These are phyloP conservation scores for Cinclus mexicanus DNA, from an alignment of 2,113 vertebrate genomes.

Conservation along the genomic window DNA sequence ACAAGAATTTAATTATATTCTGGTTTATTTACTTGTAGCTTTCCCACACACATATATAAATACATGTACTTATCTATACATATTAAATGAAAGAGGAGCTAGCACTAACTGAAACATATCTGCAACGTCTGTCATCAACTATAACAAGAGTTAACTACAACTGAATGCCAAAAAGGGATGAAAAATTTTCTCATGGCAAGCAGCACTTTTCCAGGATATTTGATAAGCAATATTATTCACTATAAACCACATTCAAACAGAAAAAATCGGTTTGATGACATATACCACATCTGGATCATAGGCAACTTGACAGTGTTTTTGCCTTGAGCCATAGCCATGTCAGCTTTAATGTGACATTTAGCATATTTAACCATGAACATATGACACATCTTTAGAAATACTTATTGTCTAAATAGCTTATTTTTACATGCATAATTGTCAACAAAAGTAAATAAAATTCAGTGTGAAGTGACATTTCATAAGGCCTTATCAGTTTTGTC, in stretches of 20 bases:
- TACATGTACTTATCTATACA: too few species aligned
- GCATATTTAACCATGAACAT: constrained; percentile 44
- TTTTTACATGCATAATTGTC: constrained; percentile 43
- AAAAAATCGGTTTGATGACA: constrained; percentile 35
- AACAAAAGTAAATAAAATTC: constrained; percentile 42
- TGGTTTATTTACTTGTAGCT: background rate
- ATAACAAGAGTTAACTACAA: background rate
- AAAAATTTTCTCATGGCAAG: background rate
- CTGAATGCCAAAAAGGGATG: background rate
- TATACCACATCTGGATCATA: constrained; percentile 36
- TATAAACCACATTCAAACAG: background rate
- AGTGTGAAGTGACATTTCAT: constrained; percentile 43
- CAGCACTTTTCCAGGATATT: constrained; percentile 1
- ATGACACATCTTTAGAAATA: constrained; percentile 46
- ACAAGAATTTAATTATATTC: background rate
- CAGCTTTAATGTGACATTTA: constrained; percentile 47
- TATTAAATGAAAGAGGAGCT: background rate
- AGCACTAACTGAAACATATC: background rate
- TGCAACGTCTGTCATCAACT: background rate
- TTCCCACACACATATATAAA: background rate
- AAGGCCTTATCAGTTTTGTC: constrained; percentile 36
- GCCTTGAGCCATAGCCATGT: constrained; percentile 8
- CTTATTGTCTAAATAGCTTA: background rate
- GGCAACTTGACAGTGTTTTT: constrained; percentile 31
- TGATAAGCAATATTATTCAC: background rate